These are phyloP conservation scores for Spilosoma lubricipeda DNA, from an alignment of 2,888 invertebrate species.

Conservation along the genomic window DNA sequence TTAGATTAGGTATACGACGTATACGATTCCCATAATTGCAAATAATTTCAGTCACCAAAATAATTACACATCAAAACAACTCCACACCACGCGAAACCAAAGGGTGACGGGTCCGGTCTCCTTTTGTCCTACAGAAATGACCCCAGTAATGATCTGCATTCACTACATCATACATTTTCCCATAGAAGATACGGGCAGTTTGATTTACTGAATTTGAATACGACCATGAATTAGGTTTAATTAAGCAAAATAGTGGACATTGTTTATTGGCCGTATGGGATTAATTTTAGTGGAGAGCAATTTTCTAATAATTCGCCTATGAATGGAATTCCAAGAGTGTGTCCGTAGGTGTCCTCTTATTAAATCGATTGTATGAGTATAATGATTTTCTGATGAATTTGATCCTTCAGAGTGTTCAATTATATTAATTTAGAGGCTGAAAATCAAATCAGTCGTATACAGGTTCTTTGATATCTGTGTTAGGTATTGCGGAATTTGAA, in stretches of 20 bases:
- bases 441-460: too few relatives aligned
- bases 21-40: neutral
- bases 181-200: slow-evolving; percentile 84
- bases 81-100: slow-evolving; percentile 60
- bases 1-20: slow-evolving; percentile 5
- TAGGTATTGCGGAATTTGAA: too few relatives aligned
- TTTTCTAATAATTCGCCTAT: slow-evolving; percentile 32
- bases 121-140: slow-evolving; percentile 83
- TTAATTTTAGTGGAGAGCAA: slow-evolving; percentile 50
- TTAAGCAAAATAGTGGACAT: slow-evolving; percentile 73
- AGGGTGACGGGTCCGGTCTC: slow-evolving; percentile 67
- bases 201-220: slow-evolving; percentile 82
- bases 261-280: slow-evolving; percentile 44
- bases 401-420: neutral
- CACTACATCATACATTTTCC: slow-evolving; percentile 78
- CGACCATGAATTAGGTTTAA: slow-evolving; percentile 79
- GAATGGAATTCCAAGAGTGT: slow-evolving; percentile 26
- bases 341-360: slow-evolving; percentile 61
- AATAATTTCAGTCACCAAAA: slow-evolving; percentile 14
- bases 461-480: too few relatives aligned
- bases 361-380: slow-evolving; percentile 39
- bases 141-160: slow-evolving; percentile 83
- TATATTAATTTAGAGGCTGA: neutral
- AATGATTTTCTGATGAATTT: slow-evolving; percentile 1
- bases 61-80: slow-evolving; percentile 37